Evolutionary conservation across 2,113 vertebrate species (phyloP), one percentile per base, ranked within the genome.

Genomic region (Semicossyphus pulcher): DNA sequence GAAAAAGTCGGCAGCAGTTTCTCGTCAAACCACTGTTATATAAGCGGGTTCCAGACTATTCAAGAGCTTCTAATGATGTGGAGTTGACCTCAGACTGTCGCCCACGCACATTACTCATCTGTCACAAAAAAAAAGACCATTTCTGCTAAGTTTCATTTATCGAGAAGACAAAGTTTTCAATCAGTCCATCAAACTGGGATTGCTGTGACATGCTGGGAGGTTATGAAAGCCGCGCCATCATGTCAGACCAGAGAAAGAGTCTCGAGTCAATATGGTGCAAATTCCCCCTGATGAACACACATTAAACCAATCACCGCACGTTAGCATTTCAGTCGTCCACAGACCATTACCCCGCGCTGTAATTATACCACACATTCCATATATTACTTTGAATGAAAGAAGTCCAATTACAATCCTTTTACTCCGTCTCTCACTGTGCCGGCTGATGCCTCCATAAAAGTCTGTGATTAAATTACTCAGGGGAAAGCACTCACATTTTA

Each of bases 311-410:
- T 82, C 77, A 47, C 61, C 34, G 28, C 34, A 28, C 67, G 73
- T 89, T 85, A 82, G 81, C 76, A 73, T 89, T 80, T 88, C 84
- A 62, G 51, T 74, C 66, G 29, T 82, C 68, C 60, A 31, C 45
- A 80, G 57, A 66, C 84, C 84, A 88, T 89, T 89, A 89, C 77
- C 56, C 42, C 39, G 48, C 12, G 37, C 76, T 76, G 78, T 86
- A 89, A 92, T 92, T 91, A 91, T 71, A 77, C 72, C 84, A 81
- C 83, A 81, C 87, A 91, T 90, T 91, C 85, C 73, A 86, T 89
- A 88, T 87, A 89, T 90, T 86, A 85, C 77, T 84, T 75, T 79
- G 76, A 88, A 88, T 88, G 83, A 91, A 91, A 90, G 84, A 91
- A 91, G 85, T 88, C 82, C 88, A 90, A 90, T 91, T 88, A 88